A percentile compares a stretch with the other conserved stretches of the same genome.
phyloP scores from a whole-genome alignment of 2,797 vertebrate genomes.

The Trachops cirrhosus region DNA sequence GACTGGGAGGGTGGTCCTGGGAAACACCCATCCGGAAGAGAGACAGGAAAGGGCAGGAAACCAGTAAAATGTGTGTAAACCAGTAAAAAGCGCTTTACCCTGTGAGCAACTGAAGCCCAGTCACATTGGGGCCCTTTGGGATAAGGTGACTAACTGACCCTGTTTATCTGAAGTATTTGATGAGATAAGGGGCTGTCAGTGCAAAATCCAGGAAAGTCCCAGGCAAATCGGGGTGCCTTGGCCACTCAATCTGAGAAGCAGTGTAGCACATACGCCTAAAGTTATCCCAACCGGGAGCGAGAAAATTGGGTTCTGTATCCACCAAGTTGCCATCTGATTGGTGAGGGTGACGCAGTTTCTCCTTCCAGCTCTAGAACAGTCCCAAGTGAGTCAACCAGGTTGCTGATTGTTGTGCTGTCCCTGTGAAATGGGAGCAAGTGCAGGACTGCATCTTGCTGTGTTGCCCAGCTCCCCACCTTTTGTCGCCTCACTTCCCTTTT shows the following conservation, averaged over 20 bases:
- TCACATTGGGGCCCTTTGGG: neutral
- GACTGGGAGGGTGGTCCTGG: neutral
- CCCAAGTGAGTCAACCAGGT: neutral
- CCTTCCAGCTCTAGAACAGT: neutral
- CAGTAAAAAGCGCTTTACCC: neutral
- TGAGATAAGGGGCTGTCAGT: neutral
- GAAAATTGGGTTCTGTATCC: neutral
- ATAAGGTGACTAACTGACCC: neutral
- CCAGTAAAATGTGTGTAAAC: neutral
- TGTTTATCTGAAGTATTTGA: neutral
- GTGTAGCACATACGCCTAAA: neutral
- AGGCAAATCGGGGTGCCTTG: fast-evolving
- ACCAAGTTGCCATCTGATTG: neutral
- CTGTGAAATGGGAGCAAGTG: neutral
- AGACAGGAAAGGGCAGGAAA: neutral
- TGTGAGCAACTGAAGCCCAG: neutral
- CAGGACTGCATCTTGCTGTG: fast-evolving
- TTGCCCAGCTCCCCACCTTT: fast-evolving
- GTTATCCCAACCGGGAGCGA: neutral
- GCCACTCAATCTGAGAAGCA: neutral
- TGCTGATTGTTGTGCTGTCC: too few species aligned
- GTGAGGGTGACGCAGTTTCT: neutral
- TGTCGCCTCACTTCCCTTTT: neutral
- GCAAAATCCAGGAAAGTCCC: neutral
- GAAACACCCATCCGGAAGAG: neutral